These are phyloP conservation scores for Sorex fumeus DNA, from an alignment of 2,113 vertebrate genomes.

Conservation along the genomic window DNA sequence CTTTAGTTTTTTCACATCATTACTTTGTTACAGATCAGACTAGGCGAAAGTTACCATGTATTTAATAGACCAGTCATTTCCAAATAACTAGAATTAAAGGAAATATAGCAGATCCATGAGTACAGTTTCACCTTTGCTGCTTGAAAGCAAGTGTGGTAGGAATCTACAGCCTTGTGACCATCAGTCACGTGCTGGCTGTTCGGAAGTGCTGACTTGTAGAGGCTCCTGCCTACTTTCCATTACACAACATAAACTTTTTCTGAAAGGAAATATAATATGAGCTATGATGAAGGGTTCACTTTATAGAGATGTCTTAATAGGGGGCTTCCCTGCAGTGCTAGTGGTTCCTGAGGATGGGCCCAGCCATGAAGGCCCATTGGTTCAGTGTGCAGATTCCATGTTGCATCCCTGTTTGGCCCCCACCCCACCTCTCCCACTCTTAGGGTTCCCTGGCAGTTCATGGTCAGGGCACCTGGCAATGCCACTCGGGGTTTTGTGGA, in stretches of 20 bases:
- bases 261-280: neutral
- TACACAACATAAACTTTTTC: neutral
- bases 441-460: no score
- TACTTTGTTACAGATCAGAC: neutral
- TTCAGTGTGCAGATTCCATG: no score
- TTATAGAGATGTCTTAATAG: neutral
- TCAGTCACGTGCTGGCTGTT: neutral
- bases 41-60: slow-evolving; percentile 40
- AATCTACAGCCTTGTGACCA: neutral
- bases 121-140: slow-evolving; percentile 28
- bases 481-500: no score
- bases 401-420: no score
- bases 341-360: no score
- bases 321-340: no score
- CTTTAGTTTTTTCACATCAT: slow-evolving; percentile 25
- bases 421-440: no score
- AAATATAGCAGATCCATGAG: slow-evolving; percentile 2
- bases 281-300: neutral
- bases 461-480: no score
- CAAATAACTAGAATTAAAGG: slow-evolving; percentile 15
- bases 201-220: neutral
- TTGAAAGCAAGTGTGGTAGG: neutral
- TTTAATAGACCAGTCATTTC: slow-evolving; percentile 38
- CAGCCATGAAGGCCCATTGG: no score
- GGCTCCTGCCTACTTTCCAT: neutral